Evolutionary conservation across 2,113 vertebrate genomes (phyloP), one percentile per base, ranked within the genome.

Genomic region (Dasyornis broadbenti): DNA sequence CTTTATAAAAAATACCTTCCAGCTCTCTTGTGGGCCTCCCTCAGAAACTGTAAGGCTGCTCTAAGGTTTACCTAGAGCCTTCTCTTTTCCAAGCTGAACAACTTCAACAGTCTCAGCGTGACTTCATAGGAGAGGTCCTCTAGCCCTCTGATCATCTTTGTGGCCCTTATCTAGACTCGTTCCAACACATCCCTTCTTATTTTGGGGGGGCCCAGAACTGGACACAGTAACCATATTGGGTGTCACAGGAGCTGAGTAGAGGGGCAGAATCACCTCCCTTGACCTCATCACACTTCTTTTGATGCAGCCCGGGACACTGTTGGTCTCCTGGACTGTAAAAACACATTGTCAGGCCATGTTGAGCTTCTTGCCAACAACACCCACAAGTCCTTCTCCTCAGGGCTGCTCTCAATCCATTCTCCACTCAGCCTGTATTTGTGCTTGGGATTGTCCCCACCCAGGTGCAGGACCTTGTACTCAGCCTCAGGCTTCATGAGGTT

Each of bases 111-210:
- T 64, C 13, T 65, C 11, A 65, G 14, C 11, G 37, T 31, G 10
- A 39, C 24, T 26, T 47, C 17, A 27, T 2, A 40, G 44, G 20
- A 56, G 33, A 84, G 8, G 28, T 31, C 50, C 20, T 84, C 9
- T 37, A 78, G 50, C 8, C 44, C 24, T 11, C 13, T 52, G 44
- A 52, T n/a, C n/a, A 35, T 60, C 5, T 71, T 47, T 0, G 0
- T 1, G 1, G 39, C 2, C 10, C 24, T 40, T 13, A 11, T 14
- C 28, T 52, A 17, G 24, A 59, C 24, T 52, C 0, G 0, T 7
- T 47, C 13, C 11, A 65, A 59, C 7, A 47, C 3, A 1, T 21
- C 10, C 24, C 9, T 40, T 53, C 45, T 59, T 40, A 31, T 13
- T 5, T 0, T 45, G 45, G 6, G 24, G 24, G 17, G 21, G 2